Conservation (phyloP, 2,113 vertebrate species). For the Spea bombifrons region DNA sequence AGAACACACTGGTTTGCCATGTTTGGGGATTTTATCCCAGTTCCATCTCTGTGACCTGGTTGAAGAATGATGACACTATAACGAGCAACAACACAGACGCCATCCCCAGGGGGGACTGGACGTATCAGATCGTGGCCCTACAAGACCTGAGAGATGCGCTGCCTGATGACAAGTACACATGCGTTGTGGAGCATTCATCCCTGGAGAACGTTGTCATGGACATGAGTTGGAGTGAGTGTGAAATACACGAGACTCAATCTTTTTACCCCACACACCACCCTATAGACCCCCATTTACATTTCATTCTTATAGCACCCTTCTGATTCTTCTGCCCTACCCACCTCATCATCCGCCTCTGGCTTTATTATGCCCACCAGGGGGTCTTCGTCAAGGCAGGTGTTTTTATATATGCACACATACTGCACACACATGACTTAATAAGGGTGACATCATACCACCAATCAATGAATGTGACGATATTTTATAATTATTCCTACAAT, state of each 20-base stretch:
- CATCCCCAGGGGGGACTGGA: conserved; percentile 25
- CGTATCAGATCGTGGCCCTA: conserved; percentile 9
- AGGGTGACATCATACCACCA: too few relatives aligned
- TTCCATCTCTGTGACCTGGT: conserved; percentile 10
- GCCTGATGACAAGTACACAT: conserved; percentile 15
- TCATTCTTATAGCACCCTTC: too few relatives aligned
- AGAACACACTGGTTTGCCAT: conserved; percentile 1
- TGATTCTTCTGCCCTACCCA: too few relatives aligned
- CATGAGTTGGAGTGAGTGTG: conserved; percentile 28
- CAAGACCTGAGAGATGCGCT: conserved; percentile 10
- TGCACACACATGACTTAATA: too few relatives aligned
- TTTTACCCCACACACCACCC: too few relatives aligned
- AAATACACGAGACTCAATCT: neutral
- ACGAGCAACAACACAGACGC: conserved; percentile 1
- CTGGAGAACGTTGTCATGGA: neutral
- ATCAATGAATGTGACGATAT: too few relatives aligned
- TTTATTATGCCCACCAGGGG: too few relatives aligned
- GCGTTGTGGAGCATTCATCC: conserved; percentile 2
- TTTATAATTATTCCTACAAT: too few relatives aligned
- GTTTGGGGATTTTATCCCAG: conserved; percentile 38
- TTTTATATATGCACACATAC: too few relatives aligned
- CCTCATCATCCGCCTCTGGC: too few relatives aligned
- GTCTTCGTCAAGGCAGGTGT: too few relatives aligned
- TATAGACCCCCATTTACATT: too few relatives aligned
- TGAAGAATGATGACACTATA: conserved; percentile 10